phyloP scores from a whole-genome alignment of 1,140 invertebrate species.

The Drosophila paulistorum region DNA sequence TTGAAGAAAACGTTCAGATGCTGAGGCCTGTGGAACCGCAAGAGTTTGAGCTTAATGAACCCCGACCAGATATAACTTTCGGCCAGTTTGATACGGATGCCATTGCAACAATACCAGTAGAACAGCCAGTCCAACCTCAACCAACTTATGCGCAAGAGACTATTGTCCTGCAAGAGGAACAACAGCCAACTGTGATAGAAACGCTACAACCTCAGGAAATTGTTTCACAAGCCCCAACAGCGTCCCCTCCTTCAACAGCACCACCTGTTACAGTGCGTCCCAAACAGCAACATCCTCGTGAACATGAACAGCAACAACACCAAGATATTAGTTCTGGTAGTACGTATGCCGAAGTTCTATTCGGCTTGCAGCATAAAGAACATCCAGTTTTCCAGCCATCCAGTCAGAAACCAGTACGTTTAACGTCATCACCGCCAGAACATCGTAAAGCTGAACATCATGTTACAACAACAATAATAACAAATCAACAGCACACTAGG shows the following conservation, averaged over 20 bases:
- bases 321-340: conserved; percentile 67
- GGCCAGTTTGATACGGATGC: conserved; percentile 79
- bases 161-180: conserved; percentile 34
- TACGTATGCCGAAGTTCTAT: conserved; percentile 80
- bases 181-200: conserved; percentile 67
- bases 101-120: conserved; percentile 69
- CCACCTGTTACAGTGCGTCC: conserved; percentile 47
- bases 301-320: conserved; percentile 33
- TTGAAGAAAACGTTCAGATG: conserved; percentile 64
- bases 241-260: background rate
- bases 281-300: conserved; percentile 39
- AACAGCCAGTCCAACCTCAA: conserved; percentile 25
- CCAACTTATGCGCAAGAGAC: conserved; percentile 50
- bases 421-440: conserved; percentile 53
- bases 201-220: conserved; percentile 34
- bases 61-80: conserved; percentile 76
- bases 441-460: conserved; percentile 46
- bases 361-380: conserved; percentile 70
- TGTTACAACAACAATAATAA: conserved; percentile 38
- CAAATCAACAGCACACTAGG: conserved; percentile 39
- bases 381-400: conserved; percentile 84
- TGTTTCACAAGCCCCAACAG: conserved; percentile 15
- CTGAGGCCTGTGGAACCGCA: conserved; percentile 64
- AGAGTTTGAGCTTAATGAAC: conserved; percentile 71
- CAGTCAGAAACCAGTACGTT: conserved; percentile 83